These are phyloP conservation scores for Tetranychus urticae DNA, from an alignment of 1,140 invertebrate species.

Conservation along the genomic window DNA sequence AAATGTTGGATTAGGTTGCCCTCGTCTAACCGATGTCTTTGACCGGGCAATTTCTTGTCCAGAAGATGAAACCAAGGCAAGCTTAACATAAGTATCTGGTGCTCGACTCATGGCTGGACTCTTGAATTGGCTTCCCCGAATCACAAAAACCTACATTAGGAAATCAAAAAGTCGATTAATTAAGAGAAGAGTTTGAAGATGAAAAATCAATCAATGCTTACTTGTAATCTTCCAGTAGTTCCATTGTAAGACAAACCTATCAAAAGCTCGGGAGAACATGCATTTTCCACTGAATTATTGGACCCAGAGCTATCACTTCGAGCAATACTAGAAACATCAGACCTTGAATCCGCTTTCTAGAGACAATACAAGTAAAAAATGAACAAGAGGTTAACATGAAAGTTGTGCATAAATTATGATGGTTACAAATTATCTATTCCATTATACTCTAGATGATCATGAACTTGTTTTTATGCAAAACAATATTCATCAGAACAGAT, in stretches of 20 bases:
- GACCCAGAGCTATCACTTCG: conserved; percentile 75
- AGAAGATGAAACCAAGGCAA: conserved; percentile 65
- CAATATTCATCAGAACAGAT: too few relatives aligned
- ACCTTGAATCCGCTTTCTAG: conserved; percentile 22
- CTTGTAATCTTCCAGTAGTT: conserved; percentile 64
- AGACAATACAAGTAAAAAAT: background rate
- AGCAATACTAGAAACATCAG: conserved; percentile 41
- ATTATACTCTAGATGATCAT: too few relatives aligned
- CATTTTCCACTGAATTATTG: conserved; percentile 68
- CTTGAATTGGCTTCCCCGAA: conserved; percentile 55
- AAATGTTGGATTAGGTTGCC: conserved; percentile 77
- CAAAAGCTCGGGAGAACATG: conserved; percentile 64
- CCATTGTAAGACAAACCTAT: conserved; percentile 73
- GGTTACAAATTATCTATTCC: too few relatives aligned
- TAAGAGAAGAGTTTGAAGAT: background rate
- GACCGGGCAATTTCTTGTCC: conserved; percentile 73
- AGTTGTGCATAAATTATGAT: too few relatives aligned
- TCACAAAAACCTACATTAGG: background rate
- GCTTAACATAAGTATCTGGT: conserved; percentile 69
- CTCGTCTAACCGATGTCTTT: conserved; percentile 65
- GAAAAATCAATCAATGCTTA: conserved; percentile 20
- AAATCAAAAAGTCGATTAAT: too few relatives aligned
- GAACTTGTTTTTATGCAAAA: too few relatives aligned
- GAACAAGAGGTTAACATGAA: background rate
- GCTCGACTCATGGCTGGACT: conserved; percentile 28